These are phyloP conservation scores for Eulithis prunata DNA, from an alignment of 2,888 invertebrate genomes.

Conservation along the genomic window DNA sequence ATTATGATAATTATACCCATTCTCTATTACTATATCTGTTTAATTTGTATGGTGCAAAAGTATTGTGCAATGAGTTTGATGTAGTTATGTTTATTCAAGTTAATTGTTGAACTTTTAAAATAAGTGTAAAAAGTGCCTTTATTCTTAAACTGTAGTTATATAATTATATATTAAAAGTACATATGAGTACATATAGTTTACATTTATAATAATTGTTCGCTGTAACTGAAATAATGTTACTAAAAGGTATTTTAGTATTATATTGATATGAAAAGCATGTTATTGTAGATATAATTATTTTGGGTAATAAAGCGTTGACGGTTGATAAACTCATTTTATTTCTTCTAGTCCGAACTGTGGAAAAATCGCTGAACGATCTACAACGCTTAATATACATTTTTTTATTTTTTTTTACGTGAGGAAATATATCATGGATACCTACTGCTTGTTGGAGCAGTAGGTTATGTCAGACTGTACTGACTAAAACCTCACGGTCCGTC, in stretches of 20 bases:
- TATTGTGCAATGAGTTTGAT: not conserved
- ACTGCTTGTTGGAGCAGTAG: too few species aligned
- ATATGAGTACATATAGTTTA: not conserved
- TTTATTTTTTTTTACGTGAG: too few species aligned
- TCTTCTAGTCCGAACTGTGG: too few species aligned
- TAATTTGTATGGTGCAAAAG: too few species aligned
- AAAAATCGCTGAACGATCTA: too few species aligned
- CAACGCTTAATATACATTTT: too few species aligned
- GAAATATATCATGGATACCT: too few species aligned
- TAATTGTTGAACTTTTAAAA: not conserved
- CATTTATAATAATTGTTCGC: not conserved
- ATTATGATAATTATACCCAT: too few species aligned
- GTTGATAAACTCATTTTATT: slow-evolving; percentile 8
- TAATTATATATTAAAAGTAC: too few species aligned
- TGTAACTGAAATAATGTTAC: slow-evolving; percentile 3
- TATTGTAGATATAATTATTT: slow-evolving; percentile 2
- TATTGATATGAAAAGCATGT: slow-evolving; percentile 8
- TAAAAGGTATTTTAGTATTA: slow-evolving; percentile 4
- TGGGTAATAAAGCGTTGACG: slow-evolving; percentile 19
- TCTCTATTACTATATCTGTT: too few species aligned
- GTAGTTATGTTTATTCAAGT: not conserved
- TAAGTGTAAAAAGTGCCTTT: not conserved
- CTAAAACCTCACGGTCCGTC: too few species aligned
- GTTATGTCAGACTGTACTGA: too few species aligned
- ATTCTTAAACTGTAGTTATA: not conserved